These are phyloP conservation scores for Meloidogyne exigua DNA, from an alignment of 1,140 invertebrate genomes.

Conservation along the genomic window DNA sequence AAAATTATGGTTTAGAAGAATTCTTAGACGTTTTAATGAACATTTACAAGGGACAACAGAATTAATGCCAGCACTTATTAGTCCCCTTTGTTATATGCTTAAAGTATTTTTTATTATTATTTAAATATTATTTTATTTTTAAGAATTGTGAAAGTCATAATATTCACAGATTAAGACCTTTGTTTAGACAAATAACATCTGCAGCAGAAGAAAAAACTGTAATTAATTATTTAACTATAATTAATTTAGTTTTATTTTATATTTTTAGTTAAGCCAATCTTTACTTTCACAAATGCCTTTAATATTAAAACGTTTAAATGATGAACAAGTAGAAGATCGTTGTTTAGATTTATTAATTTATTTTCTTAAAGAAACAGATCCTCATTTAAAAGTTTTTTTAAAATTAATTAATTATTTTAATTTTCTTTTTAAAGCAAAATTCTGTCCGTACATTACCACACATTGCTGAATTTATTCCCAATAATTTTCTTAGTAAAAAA, in stretches of 20 bases:
- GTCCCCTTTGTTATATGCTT: conserved; percentile 57
- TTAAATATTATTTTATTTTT: neutral
- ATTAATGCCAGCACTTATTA: conserved; percentile 48
- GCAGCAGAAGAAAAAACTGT: conserved; percentile 29
- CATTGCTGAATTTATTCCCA: conserved; percentile 56
- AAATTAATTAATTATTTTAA: neutral
- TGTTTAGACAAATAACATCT: conserved; percentile 57
- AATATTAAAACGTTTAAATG: conserved; percentile 48
- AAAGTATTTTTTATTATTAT: conserved; percentile 12
- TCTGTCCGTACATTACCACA: conserved; percentile 49
- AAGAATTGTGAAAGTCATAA: conserved; percentile 57
- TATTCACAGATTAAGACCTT: conserved; percentile 56
- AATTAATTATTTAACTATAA: neutral
- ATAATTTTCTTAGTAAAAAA: conserved; percentile 50
- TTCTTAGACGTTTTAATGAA: conserved; percentile 59
- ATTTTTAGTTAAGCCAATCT: conserved; percentile 36
- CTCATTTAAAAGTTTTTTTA: conserved; percentile 35
- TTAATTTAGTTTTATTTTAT: neutral
- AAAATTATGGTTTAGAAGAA: conserved; percentile 54
- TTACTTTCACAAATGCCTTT: conserved; percentile 45
- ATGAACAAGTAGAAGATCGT: conserved; percentile 49
- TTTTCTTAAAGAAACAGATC: conserved; percentile 40
- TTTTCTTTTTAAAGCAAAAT: conserved; percentile 56
- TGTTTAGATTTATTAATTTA: conserved; percentile 45
- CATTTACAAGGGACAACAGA: conserved; percentile 51